Base-by-base conservation (phyloP, 2,888 invertebrate genomes). In the Rhingia campestris region DNA sequence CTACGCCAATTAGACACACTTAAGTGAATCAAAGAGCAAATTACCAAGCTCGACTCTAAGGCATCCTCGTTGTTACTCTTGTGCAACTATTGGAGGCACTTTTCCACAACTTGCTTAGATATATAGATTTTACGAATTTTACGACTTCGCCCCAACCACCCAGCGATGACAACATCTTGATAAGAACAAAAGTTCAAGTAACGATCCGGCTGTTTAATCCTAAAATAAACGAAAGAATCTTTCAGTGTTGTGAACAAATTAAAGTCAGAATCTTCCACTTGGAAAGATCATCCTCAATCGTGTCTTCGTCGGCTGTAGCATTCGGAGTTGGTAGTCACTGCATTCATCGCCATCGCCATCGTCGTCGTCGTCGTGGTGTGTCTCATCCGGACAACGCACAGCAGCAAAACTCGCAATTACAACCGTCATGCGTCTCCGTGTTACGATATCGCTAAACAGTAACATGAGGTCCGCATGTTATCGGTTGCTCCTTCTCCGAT, bases 401-500 rank as follows among this genome's bases (percentile, higher is more conserved):
- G 84, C 84, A 84, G 82, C 69, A 45, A 43, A 69, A 74, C 22
- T 63, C 67, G 80, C 80, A 84, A 84, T 84, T 80, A 84, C 80
- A 84, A 80, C 74, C 84, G 74, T 80, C 80, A 80, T 84, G 80
- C 84, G 84, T 84, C 84, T 80, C 74, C 84, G 74, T 75, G 80
- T 84, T 84, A 84, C 84, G 80, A 84, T 84, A 84, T 84, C 84
- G 84, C 80, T 59, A 75, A 84, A 70, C 80, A 84, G 84, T 85
- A 85, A 85, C 80, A 85, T 81, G 81, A 81, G 85, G 80, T 85
- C 81, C 76, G 56, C 81, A 81, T 85, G 81, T 85, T 85, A 85
- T 85, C 85, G 85, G 80, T 76, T 85, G 85, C 85, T 85, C 80
- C 80, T 79, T 84, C 85, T 85, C 80, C 85, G 85, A 85, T 85